Percentiles rank a stretch among this genome's conserved stretches.
phyloP scores from a whole-genome alignment of 2,113 vertebrate species.

The Rhinolophus sinicus region DNA sequence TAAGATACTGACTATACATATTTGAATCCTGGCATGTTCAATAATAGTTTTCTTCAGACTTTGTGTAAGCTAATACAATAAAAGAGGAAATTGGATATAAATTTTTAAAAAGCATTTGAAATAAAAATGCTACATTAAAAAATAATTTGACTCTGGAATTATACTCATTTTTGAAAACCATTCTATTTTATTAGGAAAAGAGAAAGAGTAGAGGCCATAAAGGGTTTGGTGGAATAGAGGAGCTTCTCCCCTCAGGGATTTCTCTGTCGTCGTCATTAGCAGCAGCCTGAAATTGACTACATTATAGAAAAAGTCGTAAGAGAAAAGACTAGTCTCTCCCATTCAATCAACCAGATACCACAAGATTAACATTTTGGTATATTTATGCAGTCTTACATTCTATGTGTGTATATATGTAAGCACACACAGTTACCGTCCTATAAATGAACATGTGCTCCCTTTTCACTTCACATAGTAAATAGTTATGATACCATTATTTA shows the following conservation, averaged over 20 bases:
- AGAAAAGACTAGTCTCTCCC: neutral
- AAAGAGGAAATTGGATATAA: conserved; percentile 10
- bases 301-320: neutral
- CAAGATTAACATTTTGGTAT: neutral
- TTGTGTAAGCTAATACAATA: neutral
- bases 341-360: neutral
- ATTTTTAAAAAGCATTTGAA: neutral
- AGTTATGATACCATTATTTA: neutral
- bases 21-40: neutral
- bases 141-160: neutral
- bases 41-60: neutral
- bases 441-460: neutral
- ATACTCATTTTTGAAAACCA: neutral
- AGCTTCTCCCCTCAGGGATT: neutral
- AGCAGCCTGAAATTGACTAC: neutral
- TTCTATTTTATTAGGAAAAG: neutral
- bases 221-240: neutral
- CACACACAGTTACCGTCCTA: neutral
- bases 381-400: neutral
- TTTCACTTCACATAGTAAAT: neutral
- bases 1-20: neutral
- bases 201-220: neutral
- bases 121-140: conserved; percentile 16
- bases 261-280: neutral
- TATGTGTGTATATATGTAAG: neutral